Conservation (phyloP, 2,797 vertebrate species). For the Pseudopleuronectes americanus region DNA sequence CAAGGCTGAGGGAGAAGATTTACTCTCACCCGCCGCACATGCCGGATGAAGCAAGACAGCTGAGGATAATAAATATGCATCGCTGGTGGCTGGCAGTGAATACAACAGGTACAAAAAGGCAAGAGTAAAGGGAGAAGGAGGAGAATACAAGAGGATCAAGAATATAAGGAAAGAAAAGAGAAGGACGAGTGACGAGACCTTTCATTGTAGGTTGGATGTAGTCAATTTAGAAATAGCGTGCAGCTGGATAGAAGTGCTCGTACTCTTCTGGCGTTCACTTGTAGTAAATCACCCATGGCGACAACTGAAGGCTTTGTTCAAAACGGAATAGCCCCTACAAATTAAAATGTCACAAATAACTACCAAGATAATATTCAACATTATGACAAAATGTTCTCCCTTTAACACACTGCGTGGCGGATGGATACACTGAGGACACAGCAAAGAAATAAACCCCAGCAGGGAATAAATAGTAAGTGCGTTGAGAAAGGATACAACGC, state of each 20-base stretch:
- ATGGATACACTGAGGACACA: neutral
- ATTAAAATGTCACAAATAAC: constrained; percentile 1
- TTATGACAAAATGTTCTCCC: too few relatives aligned
- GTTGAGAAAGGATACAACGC: too few relatives aligned
- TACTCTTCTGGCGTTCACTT: neutral
- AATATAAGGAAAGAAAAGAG: neutral
- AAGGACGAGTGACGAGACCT: neutral
- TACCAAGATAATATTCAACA: neutral
- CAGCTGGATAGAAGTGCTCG: neutral
- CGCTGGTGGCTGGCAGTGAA: constrained; percentile 46
- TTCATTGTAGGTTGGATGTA: neutral
- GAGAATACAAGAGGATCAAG: neutral
- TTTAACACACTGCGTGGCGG: neutral
- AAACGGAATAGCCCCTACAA: neutral
- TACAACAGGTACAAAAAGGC: constrained; percentile 47
- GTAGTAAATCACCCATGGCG: neutral
- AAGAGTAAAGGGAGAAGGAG: constrained; percentile 16
- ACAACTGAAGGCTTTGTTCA: neutral
- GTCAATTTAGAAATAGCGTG: neutral
- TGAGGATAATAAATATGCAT: constrained; percentile 73
- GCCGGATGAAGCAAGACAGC: constrained; percentile 49
- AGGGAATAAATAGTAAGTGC: neutral
- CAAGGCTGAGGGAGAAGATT: constrained; percentile 59
- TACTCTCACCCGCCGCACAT: constrained; percentile 56
- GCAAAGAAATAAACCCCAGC: neutral